A percentile compares a stretch with the other conserved stretches of the same genome.
These are phyloP conservation scores for Ophraella communa DNA, from an alignment of 2,888 invertebrate species.

Conservation along the genomic window DNA sequence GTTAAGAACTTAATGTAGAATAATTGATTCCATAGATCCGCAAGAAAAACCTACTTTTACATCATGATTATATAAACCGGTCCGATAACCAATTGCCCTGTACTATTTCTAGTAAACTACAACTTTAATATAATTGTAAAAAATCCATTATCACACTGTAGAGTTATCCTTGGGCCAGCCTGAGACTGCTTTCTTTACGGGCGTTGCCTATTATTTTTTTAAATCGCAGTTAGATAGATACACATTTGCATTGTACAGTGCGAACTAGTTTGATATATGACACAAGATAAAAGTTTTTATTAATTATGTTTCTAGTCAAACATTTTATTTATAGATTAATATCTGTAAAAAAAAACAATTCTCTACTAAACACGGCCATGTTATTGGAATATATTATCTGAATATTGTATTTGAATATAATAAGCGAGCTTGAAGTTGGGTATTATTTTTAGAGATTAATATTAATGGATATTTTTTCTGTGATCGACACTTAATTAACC, in stretches of 20 bases:
- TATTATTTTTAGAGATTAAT: background rate
- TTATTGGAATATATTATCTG: background rate
- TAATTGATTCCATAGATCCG: too few relatives aligned
- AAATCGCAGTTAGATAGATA: constrained; percentile 14
- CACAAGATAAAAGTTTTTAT: constrained; percentile 23
- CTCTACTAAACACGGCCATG: background rate
- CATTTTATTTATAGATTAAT: constrained; percentile 5
- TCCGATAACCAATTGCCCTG: constrained; percentile 3
- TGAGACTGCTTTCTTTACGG: constrained; percentile 35
- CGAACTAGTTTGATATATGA: constrained; percentile 22
- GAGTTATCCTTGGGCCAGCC: constrained; percentile 35
- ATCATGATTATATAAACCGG: background rate
- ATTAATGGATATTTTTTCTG: background rate
- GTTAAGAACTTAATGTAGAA: too few relatives aligned
- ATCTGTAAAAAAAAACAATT: constrained; percentile 9
- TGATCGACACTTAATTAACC: background rate
- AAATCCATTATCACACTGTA: constrained; percentile 33
- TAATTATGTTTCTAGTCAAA: constrained; percentile 12
- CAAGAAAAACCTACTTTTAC: too few relatives aligned
- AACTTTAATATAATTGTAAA: constrained; percentile 29
- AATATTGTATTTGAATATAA: background rate
- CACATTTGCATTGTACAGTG: constrained; percentile 31
- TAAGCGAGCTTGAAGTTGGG: background rate
- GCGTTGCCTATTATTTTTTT: constrained; percentile 34
- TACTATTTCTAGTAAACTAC: constrained; percentile 23